A percentile compares a stretch with the other conserved stretches of the same genome.
Evolutionary conservation across 2,113 vertebrate species (phyloP).

Genomic region (Zosterops pallidus): DNA sequence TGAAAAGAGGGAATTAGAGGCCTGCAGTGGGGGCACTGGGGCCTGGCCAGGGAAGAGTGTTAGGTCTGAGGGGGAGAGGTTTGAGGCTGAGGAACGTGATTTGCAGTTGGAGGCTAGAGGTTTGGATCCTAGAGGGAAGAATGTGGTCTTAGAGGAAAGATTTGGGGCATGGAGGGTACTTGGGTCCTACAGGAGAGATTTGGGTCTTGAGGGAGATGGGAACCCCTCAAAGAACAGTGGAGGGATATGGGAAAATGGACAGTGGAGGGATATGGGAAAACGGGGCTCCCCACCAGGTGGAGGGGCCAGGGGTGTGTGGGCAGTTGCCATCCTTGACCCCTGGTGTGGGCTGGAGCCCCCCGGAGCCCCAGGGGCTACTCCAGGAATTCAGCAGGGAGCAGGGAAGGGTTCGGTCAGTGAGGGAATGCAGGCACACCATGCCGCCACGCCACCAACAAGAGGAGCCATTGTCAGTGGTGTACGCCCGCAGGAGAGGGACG

Average conservation of each 20-base stretch:
- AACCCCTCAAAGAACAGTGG: fast-evolving
- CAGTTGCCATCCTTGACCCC: not conserved
- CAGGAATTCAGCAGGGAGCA: not conserved
- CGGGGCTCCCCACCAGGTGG: not conserved
- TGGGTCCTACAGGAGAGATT: not conserved
- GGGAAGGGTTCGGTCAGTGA: not conserved
- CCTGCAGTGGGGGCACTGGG: too few relatives aligned
- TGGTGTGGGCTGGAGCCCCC: fast-evolving
- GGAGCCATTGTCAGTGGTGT: not conserved
- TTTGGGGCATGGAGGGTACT: not conserved
- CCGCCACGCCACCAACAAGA: not conserved
- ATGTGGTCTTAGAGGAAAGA: too few relatives aligned
- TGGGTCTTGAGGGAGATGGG: too few relatives aligned
- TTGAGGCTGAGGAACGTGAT: not conserved
- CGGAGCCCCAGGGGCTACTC: not conserved
- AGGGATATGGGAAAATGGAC: not conserved
- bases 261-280: not conserved
- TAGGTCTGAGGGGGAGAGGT: not conserved
- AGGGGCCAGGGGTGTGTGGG: fast-evolving
- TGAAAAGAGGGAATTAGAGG: not conserved
- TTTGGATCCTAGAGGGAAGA: not conserved
- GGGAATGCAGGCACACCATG: not conserved
- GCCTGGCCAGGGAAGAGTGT: too few relatives aligned
- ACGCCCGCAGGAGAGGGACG: not conserved
- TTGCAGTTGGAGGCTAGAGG: not conserved